A percentile compares a stretch with the other conserved stretches of the same genome.
These are phyloP conservation scores for Oenanthe oenanthe DNA, from an alignment of 2,113 vertebrate species.

Conservation along the genomic window DNA sequence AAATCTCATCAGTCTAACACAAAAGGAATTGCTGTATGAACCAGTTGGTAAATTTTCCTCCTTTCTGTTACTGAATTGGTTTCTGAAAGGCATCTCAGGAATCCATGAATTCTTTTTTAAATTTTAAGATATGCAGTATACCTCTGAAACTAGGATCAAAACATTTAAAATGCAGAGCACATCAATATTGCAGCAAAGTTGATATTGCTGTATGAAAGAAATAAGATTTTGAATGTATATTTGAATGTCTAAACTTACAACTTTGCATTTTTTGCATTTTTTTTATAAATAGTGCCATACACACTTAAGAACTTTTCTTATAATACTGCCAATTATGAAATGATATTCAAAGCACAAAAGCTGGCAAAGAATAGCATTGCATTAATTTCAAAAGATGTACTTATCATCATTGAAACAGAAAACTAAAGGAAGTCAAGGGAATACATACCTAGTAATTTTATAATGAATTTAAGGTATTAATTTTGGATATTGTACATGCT, in stretches of 20 bases:
- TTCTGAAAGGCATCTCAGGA: background rate
- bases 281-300: background rate
- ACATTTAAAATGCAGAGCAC: background rate
- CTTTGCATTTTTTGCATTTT: background rate
- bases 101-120: background rate
- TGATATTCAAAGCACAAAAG: background rate
- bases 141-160: background rate
- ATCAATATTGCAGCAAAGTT: background rate
- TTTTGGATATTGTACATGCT: background rate
- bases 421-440: background rate
- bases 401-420: background rate
- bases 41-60: background rate
- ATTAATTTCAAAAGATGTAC: background rate
- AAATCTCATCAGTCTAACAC: background rate
- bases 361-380: background rate
- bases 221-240: background rate
- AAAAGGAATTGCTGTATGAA: background rate
- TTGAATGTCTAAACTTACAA: background rate
- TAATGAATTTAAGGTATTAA: background rate
- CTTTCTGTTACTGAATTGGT: background rate
- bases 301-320: background rate
- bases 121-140: background rate
- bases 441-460: background rate
- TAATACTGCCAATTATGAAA: background rate
- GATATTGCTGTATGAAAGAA: background rate